A percentile compares a stretch with the other conserved stretches of the same genome.
phyloP scores from a whole-genome alignment of 2,888 invertebrate genomes.

The Rhagophthalmus giganteus region DNA sequence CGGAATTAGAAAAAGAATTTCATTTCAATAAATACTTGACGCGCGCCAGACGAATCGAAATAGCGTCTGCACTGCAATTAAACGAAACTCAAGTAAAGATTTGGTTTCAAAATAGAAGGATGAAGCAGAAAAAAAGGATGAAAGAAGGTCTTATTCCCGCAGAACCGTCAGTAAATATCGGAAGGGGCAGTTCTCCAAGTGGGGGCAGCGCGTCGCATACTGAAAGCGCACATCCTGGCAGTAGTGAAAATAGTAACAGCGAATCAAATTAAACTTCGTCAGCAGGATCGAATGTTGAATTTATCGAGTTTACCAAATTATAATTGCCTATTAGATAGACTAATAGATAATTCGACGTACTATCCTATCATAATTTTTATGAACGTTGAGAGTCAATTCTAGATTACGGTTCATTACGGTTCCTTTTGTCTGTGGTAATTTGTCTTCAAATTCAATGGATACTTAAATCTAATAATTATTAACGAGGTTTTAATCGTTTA shows the following conservation, averaged over 20 bases:
- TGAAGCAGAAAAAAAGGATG: slow-evolving; percentile 98
- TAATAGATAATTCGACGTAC: not conserved
- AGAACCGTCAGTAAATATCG: slow-evolving; percentile 57
- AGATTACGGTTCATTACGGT: too few species aligned
- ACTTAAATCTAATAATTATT: too few species aligned
- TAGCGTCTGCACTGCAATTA: slow-evolving; percentile 92
- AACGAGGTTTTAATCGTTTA: too few species aligned
- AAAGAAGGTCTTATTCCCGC: slow-evolving; percentile 82
- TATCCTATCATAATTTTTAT: not conserved
- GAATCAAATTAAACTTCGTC: slow-evolving; percentile 62
- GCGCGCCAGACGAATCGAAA: slow-evolving; percentile 94
- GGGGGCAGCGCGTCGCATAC: slow-evolving; percentile 51
- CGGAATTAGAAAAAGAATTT: slow-evolving; percentile 98
- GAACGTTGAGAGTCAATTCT: too few species aligned
- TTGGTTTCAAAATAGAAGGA: slow-evolving; percentile 98
- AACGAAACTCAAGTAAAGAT: slow-evolving; percentile 97
- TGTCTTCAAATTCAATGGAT: too few species aligned
- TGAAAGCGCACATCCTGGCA: slow-evolving; percentile 56
- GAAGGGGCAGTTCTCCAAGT: slow-evolving; percentile 42
- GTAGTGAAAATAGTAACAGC: slow-evolving; percentile 70
- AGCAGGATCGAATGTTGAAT: too few species aligned
- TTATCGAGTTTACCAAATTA: not conserved
- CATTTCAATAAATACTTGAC: slow-evolving; percentile 99
- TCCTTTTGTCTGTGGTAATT: too few species aligned
- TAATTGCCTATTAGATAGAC: too few species aligned